Base-by-base conservation (phyloP, 2,113 vertebrate genomes). In the Andinoacara biseriatus region DNA sequence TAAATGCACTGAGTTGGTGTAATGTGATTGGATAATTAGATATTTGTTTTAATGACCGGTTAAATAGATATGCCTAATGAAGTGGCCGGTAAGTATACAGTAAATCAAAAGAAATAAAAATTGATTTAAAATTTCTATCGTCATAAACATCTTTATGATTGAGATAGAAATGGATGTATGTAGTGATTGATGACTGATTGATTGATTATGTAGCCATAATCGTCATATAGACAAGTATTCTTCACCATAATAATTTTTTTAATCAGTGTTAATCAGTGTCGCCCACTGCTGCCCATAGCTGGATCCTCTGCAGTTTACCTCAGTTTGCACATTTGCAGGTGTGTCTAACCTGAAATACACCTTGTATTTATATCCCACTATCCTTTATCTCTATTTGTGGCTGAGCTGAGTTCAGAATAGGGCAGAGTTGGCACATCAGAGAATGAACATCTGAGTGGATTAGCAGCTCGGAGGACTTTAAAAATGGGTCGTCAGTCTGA, bases 381-480 rank as follows among this genome's bases (percentile, higher is more conserved):
- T 29, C 8, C 31, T 81, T 85, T 24, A 58, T 80, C 83, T 46
- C 82, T 91, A 84, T 91, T 92, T 63, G 56, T 72, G 76, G 56
- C 77, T 90, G 63, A 92, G 81, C 86, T 78, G 87, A 33, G 69
- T 24, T 18, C 56, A 79, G 11, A 78, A 54, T n/a, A 78, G 74
- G 67, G 56, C n/a, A 9, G 46, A 85, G 67, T 69, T 81, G 79
- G 63, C 82, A 79, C 65, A 46, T 72, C 2, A 75, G 43, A 74
- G 57, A 74, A 4, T 74, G 14, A 82, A 59, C 75, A 76, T 85
- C 62, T 89, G 77, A 89, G 33, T n/a, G 74, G 90, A 92, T 92
- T 89, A 93, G 59, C 33, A 60, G 69, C 49, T 83, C 9, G 2
- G 46, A 72, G 61, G 79, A 76, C 76, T 91, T 86, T 91, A 92